Percentiles rank a stretch among this genome's conserved stretches.
Evolutionary conservation across 92 coral and sea anemone genomes (phyloP).

Genomic region (Epizoanthus illoricatus): DNA sequence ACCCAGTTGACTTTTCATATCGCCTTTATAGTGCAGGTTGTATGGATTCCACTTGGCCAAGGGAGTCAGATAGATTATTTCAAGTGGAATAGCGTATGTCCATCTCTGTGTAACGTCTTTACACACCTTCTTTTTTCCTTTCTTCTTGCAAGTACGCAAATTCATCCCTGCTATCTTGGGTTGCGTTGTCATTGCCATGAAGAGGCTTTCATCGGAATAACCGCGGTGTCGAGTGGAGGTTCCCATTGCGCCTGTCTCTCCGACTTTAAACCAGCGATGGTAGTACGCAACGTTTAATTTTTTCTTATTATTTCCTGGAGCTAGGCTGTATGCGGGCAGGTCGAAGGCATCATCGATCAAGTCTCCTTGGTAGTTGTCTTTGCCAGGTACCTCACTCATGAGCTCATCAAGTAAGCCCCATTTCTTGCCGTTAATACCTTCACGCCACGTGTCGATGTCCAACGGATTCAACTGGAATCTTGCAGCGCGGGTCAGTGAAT

Average conservation of each 20-base stretch:
- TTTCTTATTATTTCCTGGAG: slow-evolving; percentile 56
- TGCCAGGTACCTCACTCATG: slow-evolving; percentile 85
- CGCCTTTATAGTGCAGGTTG: slow-evolving; percentile 74
- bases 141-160: slow-evolving; percentile 52
- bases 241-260: slow-evolving; percentile 86
- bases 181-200: slow-evolving; percentile 93
- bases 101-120: slow-evolving; percentile 54
- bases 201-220: slow-evolving; percentile 75
- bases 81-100: slow-evolving; percentile 84
- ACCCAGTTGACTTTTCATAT: slow-evolving; percentile 25
- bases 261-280: slow-evolving; percentile 86
- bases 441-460: slow-evolving; percentile 55
- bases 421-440: slow-evolving; percentile 26
- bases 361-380: slow-evolving; percentile 74
- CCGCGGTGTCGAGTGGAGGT: slow-evolving; percentile 82
- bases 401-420: slow-evolving; percentile 60
- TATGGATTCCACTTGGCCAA: slow-evolving; percentile 79
- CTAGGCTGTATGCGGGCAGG: slow-evolving; percentile 61
- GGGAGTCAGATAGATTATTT: slow-evolving; percentile 75
- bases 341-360: slow-evolving; percentile 77
- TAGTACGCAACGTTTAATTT: slow-evolving; percentile 71
- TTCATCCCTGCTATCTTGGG: slow-evolving; percentile 82
- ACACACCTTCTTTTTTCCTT: slow-evolving; percentile 29
- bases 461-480: slow-evolving; percentile 65
- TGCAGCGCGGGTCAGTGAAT: slow-evolving; percentile 57